Conservation (phyloP, 2,888 invertebrate species). For the Clusia tigrina region DNA sequence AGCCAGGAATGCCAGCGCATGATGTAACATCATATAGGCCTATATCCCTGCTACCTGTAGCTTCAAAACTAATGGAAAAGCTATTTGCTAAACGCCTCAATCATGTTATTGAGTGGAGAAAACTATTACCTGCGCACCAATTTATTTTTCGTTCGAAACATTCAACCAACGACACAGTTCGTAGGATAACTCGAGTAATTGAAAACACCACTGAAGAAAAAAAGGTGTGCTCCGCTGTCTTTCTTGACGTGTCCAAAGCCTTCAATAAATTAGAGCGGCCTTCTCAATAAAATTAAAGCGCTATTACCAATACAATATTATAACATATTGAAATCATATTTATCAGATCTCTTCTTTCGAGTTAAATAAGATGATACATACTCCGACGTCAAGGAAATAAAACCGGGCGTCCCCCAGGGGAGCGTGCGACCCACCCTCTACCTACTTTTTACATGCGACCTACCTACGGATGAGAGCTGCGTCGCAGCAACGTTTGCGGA, state of each 20-base stretch:
- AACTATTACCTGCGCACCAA: too few relatives aligned
- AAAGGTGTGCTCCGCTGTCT: slow-evolving; percentile 21
- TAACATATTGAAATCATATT: slow-evolving; percentile 5
- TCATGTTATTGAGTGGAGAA: too few relatives aligned
- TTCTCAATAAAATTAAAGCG: background rate
- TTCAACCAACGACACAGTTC: slow-evolving; percentile 23
- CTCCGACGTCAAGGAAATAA: slow-evolving; percentile 8
- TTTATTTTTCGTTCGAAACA: slow-evolving; percentile 29
- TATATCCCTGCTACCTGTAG: background rate
- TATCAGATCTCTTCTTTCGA: slow-evolving; percentile 9
- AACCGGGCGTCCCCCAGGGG: slow-evolving; percentile 12
- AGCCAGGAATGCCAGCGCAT: background rate
- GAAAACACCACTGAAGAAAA: slow-evolving; percentile 26
- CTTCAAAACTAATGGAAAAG: slow-evolving; percentile 11
- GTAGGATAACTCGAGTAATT: slow-evolving; percentile 16
- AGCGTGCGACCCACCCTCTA: slow-evolving; percentile 17
- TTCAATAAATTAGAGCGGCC: slow-evolving; percentile 14
- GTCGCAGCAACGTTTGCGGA: slow-evolving; percentile 13
- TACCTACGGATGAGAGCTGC: background rate
- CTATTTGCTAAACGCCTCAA: background rate
- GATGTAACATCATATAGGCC: slow-evolving; percentile 14
- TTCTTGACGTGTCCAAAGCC: slow-evolving; percentile 28
- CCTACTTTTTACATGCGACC: slow-evolving; percentile 11
- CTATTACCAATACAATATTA: slow-evolving; percentile 6
- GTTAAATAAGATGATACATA: slow-evolving; percentile 11